Conservation (phyloP, 1,140 invertebrate genomes). For the Pristionchus pacificus region DNA sequence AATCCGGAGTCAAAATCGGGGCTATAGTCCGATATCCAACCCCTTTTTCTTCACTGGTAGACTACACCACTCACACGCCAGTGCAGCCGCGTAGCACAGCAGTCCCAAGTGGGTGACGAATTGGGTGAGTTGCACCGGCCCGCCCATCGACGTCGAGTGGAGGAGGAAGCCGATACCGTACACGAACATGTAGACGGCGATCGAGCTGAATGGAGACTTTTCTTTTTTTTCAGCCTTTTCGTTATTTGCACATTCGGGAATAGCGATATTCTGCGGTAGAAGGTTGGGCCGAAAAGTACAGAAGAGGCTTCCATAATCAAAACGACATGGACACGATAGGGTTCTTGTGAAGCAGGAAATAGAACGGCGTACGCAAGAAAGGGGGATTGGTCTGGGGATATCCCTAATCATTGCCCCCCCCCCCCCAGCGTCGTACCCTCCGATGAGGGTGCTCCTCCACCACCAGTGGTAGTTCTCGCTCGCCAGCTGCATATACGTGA, state of each 20-base stretch:
- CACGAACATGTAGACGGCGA: constrained; percentile 4
- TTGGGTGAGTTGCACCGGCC: constrained; percentile 7
- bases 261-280: too few species aligned
- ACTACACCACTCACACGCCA: constrained; percentile 6
- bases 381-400: too few species aligned
- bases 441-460: constrained; percentile 16
- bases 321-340: too few species aligned
- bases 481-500: constrained; percentile 21
- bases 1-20: too few species aligned
- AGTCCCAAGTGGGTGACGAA: constrained; percentile 15
- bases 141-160: not conserved
- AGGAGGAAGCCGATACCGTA: constrained; percentile 6
- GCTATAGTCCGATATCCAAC: too few species aligned
- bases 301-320: too few species aligned
- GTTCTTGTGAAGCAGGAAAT: too few species aligned
- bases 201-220: constrained; percentile 8
- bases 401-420: not conserved
- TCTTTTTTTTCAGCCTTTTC: not conserved
- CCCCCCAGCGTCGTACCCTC: constrained; percentile 6
- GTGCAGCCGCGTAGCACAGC: constrained; percentile 3
- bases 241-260: too few species aligned
- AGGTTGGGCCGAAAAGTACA: too few species aligned
- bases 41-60: too few species aligned
- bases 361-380: too few species aligned
- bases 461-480: constrained; percentile 16